These are phyloP conservation scores for Patella pellucida DNA, from an alignment of 2,888 invertebrate species.

Conservation along the genomic window DNA sequence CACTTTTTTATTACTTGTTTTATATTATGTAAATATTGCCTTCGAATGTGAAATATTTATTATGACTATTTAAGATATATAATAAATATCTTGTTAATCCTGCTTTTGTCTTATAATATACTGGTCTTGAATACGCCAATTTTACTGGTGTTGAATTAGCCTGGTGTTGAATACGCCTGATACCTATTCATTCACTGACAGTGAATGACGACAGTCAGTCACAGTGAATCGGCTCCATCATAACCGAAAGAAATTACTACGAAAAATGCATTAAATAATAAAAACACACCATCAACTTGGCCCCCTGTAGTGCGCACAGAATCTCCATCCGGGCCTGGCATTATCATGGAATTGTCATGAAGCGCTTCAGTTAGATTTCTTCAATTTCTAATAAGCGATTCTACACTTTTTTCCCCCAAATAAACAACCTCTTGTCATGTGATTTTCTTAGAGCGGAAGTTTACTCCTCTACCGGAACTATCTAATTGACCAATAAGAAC, in stretches of 20 bases:
- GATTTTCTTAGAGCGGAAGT: slow-evolving; percentile 33
- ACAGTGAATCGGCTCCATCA: background rate
- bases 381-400: background rate
- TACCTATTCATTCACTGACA: background rate
- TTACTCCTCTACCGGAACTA: slow-evolving; percentile 24
- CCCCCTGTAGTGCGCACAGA: slow-evolving; percentile 59
- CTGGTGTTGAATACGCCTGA: too few relatives aligned
- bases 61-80: too few relatives aligned
- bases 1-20: too few relatives aligned
- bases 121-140: too few relatives aligned
- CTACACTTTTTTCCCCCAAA: slow-evolving; percentile 7
- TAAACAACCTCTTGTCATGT: slow-evolving; percentile 24
- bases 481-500: background rate
- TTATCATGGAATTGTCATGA: slow-evolving; percentile 43
- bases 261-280: background rate
- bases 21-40: too few relatives aligned
- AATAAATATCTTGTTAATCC: too few relatives aligned
- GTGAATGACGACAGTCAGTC: background rate
- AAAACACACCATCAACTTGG: slow-evolving; percentile 64
- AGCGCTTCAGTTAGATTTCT: slow-evolving; percentile 1
- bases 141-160: too few relatives aligned
- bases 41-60: too few relatives aligned
- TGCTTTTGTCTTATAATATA: too few relatives aligned
- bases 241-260: too few relatives aligned
- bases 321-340: slow-evolving; percentile 56